These are phyloP conservation scores for Oreotrochilus melanogaster DNA, from an alignment of 2,113 vertebrate species.

Conservation along the genomic window DNA sequence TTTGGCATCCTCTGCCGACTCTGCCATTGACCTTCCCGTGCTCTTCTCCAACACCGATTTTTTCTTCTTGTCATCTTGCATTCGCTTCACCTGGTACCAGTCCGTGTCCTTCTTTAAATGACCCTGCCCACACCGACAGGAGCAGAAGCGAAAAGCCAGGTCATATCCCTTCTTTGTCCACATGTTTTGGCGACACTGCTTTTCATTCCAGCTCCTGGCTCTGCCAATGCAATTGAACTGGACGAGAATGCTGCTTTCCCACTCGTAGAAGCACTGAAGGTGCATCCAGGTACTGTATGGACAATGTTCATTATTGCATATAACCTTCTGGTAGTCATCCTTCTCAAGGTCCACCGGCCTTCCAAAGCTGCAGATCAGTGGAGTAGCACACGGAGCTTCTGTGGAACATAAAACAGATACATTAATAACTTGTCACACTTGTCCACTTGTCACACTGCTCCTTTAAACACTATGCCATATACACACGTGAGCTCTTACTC, in stretches of 20 bases:
- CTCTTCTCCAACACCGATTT: slow-evolving; percentile 87
- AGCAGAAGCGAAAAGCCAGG: slow-evolving; percentile 97
- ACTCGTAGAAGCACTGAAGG: slow-evolving; percentile 97
- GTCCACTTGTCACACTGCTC: neutral
- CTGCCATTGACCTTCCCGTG: slow-evolving; percentile 77
- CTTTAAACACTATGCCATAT: neutral
- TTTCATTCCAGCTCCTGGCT: slow-evolving; percentile 97
- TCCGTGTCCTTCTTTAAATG: slow-evolving; percentile 98
- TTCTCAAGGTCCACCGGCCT: slow-evolving; percentile 92
- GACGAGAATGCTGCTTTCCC: slow-evolving; percentile 98
- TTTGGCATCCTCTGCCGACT: slow-evolving; percentile 86
- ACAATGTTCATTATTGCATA: slow-evolving; percentile 96
- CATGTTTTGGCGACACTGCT: slow-evolving; percentile 99
- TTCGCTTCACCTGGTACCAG: slow-evolving; percentile 96
- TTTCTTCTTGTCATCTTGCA: slow-evolving; percentile 96
- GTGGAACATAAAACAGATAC: slow-evolving; percentile 57
- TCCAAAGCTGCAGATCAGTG: slow-evolving; percentile 91
- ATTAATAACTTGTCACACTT: neutral
- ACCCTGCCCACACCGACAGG: slow-evolving; percentile 96
- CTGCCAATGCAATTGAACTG: slow-evolving; percentile 99
- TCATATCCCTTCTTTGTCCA: slow-evolving; percentile 99
- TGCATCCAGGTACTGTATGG: slow-evolving; percentile 97
- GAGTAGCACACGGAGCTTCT: slow-evolving; percentile 94
- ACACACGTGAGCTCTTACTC: accelerated
- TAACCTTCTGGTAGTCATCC: slow-evolving; percentile 97